phyloP scores from a whole-genome alignment of 1,140 invertebrate species.

The Macrosteles quadrilineatus region DNA sequence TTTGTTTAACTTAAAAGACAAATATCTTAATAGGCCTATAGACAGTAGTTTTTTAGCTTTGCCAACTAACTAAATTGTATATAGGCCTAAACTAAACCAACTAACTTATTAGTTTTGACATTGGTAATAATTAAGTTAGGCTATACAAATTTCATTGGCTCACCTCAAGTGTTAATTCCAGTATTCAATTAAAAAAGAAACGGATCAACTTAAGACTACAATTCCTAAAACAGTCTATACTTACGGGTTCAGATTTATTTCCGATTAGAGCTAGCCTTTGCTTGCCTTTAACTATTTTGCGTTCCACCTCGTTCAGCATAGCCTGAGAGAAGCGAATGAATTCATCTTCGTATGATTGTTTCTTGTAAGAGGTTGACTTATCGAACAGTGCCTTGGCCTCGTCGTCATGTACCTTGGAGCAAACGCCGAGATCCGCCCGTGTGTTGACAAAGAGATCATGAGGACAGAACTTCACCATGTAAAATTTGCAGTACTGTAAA shows the following conservation, averaged over 20 bases:
- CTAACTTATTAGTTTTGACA: no score
- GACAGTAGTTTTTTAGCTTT: no score
- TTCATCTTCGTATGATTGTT: constrained; percentile 92
- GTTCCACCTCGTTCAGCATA: constrained; percentile 92
- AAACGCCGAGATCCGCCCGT: constrained; percentile 88
- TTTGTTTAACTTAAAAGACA: no score
- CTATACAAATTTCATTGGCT: no score
- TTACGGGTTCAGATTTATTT: constrained; percentile 56
- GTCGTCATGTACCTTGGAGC: constrained; percentile 94
- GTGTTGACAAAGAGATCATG: constrained; percentile 98
- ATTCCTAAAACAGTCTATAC: constrained; percentile 33
- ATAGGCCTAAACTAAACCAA: no score
- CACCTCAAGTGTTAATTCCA: no score
- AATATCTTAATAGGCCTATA: no score
- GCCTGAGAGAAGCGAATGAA: constrained; percentile 91
- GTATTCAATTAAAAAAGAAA: no score
- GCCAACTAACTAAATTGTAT: no score
- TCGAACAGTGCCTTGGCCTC: constrained; percentile 76
- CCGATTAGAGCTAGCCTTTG: constrained; percentile 85
- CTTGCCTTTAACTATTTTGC: constrained; percentile 92
- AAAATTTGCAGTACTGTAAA: constrained; percentile 94
- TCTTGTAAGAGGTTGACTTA: constrained; percentile 74
- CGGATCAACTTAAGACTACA: background rate
- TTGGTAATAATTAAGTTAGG: no score
- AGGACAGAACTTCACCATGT: constrained; percentile 94